Evolutionary conservation across 1,140 invertebrate species (phyloP).

Genomic region (Neocloeon triangulifer): DNA sequence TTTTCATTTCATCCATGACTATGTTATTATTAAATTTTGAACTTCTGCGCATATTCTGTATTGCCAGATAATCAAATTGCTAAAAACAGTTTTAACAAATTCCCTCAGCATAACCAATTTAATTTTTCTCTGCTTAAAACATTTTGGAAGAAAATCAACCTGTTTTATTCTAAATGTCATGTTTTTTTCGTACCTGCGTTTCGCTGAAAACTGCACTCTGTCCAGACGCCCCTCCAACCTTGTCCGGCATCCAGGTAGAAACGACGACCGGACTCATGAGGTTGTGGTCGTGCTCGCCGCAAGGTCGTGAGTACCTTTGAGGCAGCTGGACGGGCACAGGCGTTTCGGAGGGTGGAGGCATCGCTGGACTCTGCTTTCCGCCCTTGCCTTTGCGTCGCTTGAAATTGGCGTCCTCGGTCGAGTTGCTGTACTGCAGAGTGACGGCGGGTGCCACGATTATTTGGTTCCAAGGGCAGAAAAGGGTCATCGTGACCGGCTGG

Average conservation of each 20-base stretch:
- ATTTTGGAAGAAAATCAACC: not conserved
- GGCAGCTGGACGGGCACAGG: slow-evolving; percentile 1
- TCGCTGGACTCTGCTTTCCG: slow-evolving; percentile 2
- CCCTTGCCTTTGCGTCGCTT: slow-evolving; percentile 6
- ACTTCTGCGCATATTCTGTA: too few relatives aligned
- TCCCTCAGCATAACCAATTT: too few relatives aligned
- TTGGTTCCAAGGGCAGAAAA: slow-evolving; percentile 89
- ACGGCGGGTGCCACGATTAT: slow-evolving; percentile 76
- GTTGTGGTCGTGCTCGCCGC: slow-evolving; percentile 68
- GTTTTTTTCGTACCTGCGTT: slow-evolving; percentile 51
- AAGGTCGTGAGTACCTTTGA: slow-evolving; percentile 24
- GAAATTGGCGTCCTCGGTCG: slow-evolving; percentile 7
- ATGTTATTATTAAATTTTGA: too few relatives aligned
- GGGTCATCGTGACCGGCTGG: slow-evolving; percentile 58
- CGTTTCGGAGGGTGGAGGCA: not conserved
- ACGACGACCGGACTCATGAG: slow-evolving; percentile 55
- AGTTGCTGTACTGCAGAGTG: slow-evolving; percentile 57
- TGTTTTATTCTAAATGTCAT: slow-evolving; percentile 1
- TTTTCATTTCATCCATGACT: too few relatives aligned
- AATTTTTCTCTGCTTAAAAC: too few relatives aligned
- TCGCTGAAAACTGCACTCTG: slow-evolving; percentile 66
- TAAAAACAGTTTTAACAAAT: too few relatives aligned
- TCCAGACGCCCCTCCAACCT: slow-evolving; percentile 58
- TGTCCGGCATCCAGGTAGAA: slow-evolving; percentile 63
- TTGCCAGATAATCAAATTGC: too few relatives aligned